Evolutionary conservation across 2,113 vertebrate species (phyloP), one percentile per base, ranked within the genome.

Genomic region (Eudorcas thomsonii): DNA sequence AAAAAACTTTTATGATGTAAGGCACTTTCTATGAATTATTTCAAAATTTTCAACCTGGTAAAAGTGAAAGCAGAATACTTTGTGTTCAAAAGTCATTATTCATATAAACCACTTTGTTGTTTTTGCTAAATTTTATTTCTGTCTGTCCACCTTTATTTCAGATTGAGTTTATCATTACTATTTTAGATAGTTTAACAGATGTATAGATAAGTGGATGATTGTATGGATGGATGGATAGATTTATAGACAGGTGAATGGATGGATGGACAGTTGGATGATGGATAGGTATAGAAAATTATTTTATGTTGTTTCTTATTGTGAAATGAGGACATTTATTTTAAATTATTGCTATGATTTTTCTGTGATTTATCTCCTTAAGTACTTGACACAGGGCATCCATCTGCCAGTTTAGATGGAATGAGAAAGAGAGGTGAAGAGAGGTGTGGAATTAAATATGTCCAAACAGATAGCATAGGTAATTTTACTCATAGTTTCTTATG

Each of bases 1-100:
- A 84, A 82, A 45, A 39, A 80, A 96, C 55, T 97, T 97, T 91
- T 88, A 84, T 48, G 92, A 95, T 60, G 33, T 14, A 88, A 92
- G 88, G 19, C 94, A 45, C 50, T 83, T 96, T 74, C 43, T 43
- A 9, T 14, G 92, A 90, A 62, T 94, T 90, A 96, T 96, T 90
- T 83, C 25, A 64, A 87, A 95, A 71, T 90, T 88, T 92, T 21
- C 45, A 90, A 62, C 48, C 88, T 81, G 12, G 19, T 92, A 26
- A 92, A 85, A 74, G 23, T 90, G 21, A 96, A 90, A 77, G 67
- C 7, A 67, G 67, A 93, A 28, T 5, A 5, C 14, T 78, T 97
- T 87, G 26, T 81, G 86, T 92, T 87, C 17, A 95, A 62, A 93
- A 84, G 4, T 19, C 26, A 26, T 77, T 94, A 57, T 93, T 95